Conservation (phyloP, 2,888 invertebrate species). For the Lasioglossum figueresi region DNA sequence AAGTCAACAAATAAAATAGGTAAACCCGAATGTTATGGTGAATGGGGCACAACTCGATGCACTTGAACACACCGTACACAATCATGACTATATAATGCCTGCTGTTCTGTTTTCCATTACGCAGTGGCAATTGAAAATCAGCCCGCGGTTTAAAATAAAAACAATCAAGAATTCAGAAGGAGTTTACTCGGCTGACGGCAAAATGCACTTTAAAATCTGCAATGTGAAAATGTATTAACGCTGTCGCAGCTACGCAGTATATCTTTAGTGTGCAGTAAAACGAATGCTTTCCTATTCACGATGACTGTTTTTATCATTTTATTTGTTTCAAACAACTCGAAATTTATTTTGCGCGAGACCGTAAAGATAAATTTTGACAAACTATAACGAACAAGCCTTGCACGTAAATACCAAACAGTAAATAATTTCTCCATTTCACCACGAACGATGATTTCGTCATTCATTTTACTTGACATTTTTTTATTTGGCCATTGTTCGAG, state of each 20-base stretch:
- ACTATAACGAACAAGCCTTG: background rate
- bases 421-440: background rate
- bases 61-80: slow-evolving; percentile 41
- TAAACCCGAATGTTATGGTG: slow-evolving; percentile 26
- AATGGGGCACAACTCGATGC: slow-evolving; percentile 25
- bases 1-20: slow-evolving; percentile 38
- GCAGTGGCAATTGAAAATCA: slow-evolving; percentile 33
- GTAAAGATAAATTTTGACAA: background rate
- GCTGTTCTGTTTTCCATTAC: slow-evolving; percentile 42
- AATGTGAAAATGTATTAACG: slow-evolving; percentile 27
- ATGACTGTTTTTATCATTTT: background rate
- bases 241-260: background rate
- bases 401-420: background rate
- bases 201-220: background rate
- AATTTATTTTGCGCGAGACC: background rate
- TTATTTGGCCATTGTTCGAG: background rate
- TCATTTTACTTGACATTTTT: background rate
- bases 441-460: background rate
- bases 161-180: slow-evolving; percentile 38
- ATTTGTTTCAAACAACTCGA: background rate
- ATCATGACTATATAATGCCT: slow-evolving; percentile 50
- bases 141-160: slow-evolving; percentile 39
- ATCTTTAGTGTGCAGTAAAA: background rate
- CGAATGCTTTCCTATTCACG: background rate
- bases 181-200: slow-evolving; percentile 2